These are phyloP conservation scores for Brassicogethes aeneus DNA, from an alignment of 2,888 invertebrate species.

Conservation along the genomic window DNA sequence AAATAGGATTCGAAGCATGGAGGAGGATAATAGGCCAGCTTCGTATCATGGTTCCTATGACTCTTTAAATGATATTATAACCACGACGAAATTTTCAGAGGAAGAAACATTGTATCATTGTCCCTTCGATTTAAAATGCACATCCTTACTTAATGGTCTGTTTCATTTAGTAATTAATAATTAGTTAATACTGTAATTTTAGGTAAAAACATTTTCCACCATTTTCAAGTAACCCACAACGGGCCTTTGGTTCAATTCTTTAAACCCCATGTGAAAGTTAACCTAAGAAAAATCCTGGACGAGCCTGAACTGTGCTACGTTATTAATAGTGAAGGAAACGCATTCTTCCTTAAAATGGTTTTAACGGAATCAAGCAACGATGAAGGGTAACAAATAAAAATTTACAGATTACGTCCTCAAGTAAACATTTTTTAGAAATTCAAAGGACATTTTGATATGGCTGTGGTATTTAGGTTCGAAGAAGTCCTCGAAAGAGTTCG, in stretches of 20 bases:
- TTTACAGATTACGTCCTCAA: no score
- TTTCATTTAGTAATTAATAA: no score
- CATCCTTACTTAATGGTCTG: conserved; percentile 24
- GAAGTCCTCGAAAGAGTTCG: conserved; percentile 25
- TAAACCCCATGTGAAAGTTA: conserved; percentile 25
- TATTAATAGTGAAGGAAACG: conserved; percentile 22
- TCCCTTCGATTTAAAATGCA: conserved; percentile 29
- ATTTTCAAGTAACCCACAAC: conserved; percentile 32
- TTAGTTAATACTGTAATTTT: no score
- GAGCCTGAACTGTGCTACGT: conserved; percentile 26
- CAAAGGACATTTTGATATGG: conserved; percentile 25
- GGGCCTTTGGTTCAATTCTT: conserved; percentile 37
- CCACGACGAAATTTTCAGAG: conserved; percentile 9
- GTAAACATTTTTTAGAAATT: conserved; percentile 8
- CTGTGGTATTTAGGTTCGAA: conserved; percentile 29
- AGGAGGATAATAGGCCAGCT: conserved; percentile 19
- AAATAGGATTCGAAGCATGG: conserved; percentile 9
- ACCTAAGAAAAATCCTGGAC: conserved; percentile 22
- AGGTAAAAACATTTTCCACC: conserved; percentile 29
- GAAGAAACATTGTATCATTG: conserved; percentile 26
- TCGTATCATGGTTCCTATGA: conserved; percentile 35
- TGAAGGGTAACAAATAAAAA: conserved; percentile 6
- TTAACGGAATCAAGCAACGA: conserved; percentile 2
- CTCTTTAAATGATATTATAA: conserved; percentile 21
- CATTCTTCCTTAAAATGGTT: conserved; percentile 31